Conservation (phyloP, 2,888 invertebrate species). For the Chesias legatella region DNA sequence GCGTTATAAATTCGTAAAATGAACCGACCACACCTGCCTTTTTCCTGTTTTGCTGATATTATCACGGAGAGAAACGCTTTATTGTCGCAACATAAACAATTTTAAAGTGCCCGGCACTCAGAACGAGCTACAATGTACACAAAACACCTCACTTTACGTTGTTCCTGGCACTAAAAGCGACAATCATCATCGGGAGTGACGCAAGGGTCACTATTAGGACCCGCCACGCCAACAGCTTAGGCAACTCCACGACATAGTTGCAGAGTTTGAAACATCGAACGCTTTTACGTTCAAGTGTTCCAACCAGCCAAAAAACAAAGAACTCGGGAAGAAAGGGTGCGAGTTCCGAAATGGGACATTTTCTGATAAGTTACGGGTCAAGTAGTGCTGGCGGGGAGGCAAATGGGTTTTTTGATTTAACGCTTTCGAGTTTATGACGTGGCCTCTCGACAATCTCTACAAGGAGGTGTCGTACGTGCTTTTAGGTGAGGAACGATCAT, state of each 20-base stretch:
- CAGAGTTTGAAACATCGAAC: slow-evolving; percentile 74
- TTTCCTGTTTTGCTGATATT: slow-evolving; percentile 1
- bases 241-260: slow-evolving; percentile 64
- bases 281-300: slow-evolving; percentile 63
- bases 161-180: slow-evolving; percentile 64
- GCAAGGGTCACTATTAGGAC: slow-evolving; percentile 65
- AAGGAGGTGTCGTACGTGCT: slow-evolving; percentile 50
- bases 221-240: slow-evolving; percentile 58
- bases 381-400: slow-evolving; percentile 35
- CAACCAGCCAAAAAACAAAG: slow-evolving; percentile 40
- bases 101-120: slow-evolving; percentile 11
- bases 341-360: slow-evolving; percentile 18
- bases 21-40: not conserved
- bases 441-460: slow-evolving; percentile 49
- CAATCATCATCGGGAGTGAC: slow-evolving; percentile 52
- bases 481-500: slow-evolving; percentile 36
- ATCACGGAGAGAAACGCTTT: not conserved
- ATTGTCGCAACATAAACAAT: slow-evolving; percentile 8
- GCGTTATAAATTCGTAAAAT: no score
- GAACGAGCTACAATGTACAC: slow-evolving; percentile 20
- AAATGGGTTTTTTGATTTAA: slow-evolving; percentile 65
- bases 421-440: slow-evolving; percentile 60
- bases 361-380: slow-evolving; percentile 32
- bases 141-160: slow-evolving; percentile 36
- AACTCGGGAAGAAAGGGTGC: slow-evolving; percentile 29